Evolutionary conservation across 2,888 invertebrate species (phyloP).

Genomic region (Epinotia bilunana): DNA sequence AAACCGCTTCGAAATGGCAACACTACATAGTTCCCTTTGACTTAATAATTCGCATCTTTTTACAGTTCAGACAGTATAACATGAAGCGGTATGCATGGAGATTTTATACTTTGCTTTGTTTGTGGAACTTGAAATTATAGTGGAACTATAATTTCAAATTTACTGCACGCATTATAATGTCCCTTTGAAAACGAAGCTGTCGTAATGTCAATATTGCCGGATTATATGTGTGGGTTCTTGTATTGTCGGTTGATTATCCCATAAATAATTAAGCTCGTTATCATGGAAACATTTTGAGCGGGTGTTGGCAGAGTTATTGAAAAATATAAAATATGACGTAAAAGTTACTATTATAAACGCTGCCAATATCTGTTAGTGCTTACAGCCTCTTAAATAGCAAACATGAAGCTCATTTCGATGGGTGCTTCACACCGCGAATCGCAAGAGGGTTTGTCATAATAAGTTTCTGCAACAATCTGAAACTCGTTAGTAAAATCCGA

Average conservation of each 20-base stretch:
- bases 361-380: neutral
- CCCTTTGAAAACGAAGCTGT: conserved; percentile 18
- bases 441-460: neutral
- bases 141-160: neutral
- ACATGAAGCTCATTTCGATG: conserved; percentile 23
- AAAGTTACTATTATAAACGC: neutral
- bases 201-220: neutral
- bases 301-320: neutral
- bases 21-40: conserved; percentile 12
- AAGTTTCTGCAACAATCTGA: neutral
- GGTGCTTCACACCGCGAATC: no score
- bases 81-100: conserved; percentile 78
- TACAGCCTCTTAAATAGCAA: neutral
- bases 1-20: conserved; percentile 30
- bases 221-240: no score
- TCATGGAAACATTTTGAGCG: conserved; percentile 16
- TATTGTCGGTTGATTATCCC: no score
- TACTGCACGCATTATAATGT: conserved; percentile 6
- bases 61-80: conserved; percentile 72
- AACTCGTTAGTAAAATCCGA: neutral
- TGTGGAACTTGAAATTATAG: no score
- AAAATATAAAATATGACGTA: neutral
- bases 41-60: conserved; percentile 60
- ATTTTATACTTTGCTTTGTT: conserved; percentile 27
- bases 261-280: conserved; percentile 1